Percentiles rank a stretch among this genome's conserved stretches.
Evolutionary conservation across 2,797 vertebrate species (phyloP).

Genomic region (Eulemur albifrons): DNA sequence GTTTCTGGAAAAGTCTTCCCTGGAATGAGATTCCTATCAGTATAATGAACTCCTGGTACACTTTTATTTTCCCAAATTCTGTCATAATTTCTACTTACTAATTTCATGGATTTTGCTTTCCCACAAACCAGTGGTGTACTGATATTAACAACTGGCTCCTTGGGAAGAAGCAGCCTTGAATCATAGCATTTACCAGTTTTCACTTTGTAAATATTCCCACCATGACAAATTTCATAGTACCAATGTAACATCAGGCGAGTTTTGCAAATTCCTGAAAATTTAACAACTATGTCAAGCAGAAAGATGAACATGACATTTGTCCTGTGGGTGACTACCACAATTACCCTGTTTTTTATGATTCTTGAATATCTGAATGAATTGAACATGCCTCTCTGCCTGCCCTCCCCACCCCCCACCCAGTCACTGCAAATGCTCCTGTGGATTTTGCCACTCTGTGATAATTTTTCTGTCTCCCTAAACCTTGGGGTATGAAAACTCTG

Average conservation of each 20-base stretch:
- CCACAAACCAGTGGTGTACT: neutral
- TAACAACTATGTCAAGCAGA: neutral
- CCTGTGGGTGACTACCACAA: neutral
- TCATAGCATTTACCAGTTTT: neutral
- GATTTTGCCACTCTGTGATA: neutral
- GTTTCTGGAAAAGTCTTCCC: neutral
- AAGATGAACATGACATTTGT: neutral
- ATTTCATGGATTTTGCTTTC: neutral
- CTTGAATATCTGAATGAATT: neutral
- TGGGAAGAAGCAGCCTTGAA: neutral
- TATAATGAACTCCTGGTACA: neutral
- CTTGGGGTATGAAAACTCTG: neutral
- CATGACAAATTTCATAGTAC: neutral
- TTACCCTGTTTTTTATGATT: neutral
- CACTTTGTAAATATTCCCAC: neutral
- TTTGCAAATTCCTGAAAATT: neutral
- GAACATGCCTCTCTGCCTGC: neutral
- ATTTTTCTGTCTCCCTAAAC: neutral
- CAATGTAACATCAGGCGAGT: neutral
- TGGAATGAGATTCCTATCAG: neutral
- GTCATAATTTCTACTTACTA: neutral
- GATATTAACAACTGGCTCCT: neutral
- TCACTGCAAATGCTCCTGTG: neutral
- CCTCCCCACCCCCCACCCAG: neutral
- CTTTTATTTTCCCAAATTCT: slow-evolving; percentile 3